These are phyloP conservation scores for Blera fallax DNA, from an alignment of 2,888 invertebrate species.

Conservation along the genomic window DNA sequence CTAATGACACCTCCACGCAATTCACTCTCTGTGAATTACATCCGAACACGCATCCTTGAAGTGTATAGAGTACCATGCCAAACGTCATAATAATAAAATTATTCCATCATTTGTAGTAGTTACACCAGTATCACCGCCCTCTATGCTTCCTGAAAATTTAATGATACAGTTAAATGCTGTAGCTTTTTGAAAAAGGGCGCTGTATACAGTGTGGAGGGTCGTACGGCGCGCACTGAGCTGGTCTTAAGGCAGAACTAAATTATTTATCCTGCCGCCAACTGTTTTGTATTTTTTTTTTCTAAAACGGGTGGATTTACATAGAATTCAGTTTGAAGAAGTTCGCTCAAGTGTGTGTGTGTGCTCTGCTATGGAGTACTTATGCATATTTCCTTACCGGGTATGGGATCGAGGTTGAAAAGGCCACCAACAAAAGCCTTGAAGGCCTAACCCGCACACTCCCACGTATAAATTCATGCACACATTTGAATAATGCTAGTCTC, in stretches of 20 bases:
- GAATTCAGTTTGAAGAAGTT: slow-evolving; percentile 36
- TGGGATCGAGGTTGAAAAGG: slow-evolving; percentile 23
- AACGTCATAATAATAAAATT: slow-evolving; percentile 57
- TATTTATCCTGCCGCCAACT: slow-evolving; percentile 58
- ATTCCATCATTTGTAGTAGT: slow-evolving; percentile 56
- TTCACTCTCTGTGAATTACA: slow-evolving; percentile 23
- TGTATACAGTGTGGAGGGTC: background rate
- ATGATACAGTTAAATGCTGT: slow-evolving; percentile 62
- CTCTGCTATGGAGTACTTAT: slow-evolving; percentile 23
- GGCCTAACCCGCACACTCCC: slow-evolving; percentile 6
- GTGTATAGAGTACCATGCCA: slow-evolving; percentile 7
- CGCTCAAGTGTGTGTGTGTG: slow-evolving; percentile 30
- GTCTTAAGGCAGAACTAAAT: slow-evolving; percentile 56
- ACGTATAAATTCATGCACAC: background rate
- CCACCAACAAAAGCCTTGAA: slow-evolving; percentile 8
- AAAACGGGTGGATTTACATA: slow-evolving; percentile 52
- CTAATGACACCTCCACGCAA: slow-evolving; percentile 50
- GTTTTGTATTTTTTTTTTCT: slow-evolving; percentile 55
- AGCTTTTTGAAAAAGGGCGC: background rate
- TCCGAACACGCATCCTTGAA: background rate
- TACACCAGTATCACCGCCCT: background rate
- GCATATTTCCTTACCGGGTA: slow-evolving; percentile 19
- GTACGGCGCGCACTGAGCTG: background rate
- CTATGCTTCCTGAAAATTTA: slow-evolving; percentile 64
- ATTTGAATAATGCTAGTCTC: slow-evolving; percentile 49